Conservation (phyloP, 2,888 invertebrate genomes). For the Dicroscelio sp. region DNA sequence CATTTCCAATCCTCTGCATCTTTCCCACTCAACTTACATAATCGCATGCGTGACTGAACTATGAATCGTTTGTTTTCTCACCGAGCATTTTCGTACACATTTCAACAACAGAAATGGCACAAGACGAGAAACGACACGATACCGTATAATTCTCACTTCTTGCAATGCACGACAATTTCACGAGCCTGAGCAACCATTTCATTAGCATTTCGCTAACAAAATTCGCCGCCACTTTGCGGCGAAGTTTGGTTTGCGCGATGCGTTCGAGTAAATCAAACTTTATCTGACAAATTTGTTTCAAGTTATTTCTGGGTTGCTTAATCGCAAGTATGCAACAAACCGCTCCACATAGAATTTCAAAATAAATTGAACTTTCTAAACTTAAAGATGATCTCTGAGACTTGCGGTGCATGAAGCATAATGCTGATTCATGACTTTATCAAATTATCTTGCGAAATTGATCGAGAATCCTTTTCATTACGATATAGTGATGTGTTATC, state of each 20-base stretch:
- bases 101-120: conserved; percentile 56
- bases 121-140: conserved; percentile 37
- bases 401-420: conserved; percentile 61
- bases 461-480: too few relatives aligned
- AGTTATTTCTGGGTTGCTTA: conserved; percentile 15
- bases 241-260: too few relatives aligned
- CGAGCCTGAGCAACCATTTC: conserved; percentile 4
- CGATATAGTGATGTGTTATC: too few relatives aligned
- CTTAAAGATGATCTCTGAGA: conserved; percentile 56
- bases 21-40: conserved; percentile 53
- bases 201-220: conserved; percentile 37
- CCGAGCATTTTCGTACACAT: conserved; percentile 20
- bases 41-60: conserved; percentile 67
- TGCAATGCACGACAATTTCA: not conserved
- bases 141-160: conserved; percentile 57
- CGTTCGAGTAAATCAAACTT: too few relatives aligned
- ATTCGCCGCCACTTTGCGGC: too few relatives aligned
- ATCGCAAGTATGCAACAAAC: not conserved
- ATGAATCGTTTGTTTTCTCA: conserved; percentile 68
- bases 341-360: conserved; percentile 53
- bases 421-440: conserved; percentile 60
- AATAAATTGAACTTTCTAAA: conserved; percentile 67
- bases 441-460: conserved; percentile 57
- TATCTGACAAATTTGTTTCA: conserved; percentile 4
- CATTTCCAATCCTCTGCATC: conserved; percentile 54